Percentiles rank a stretch among this genome's conserved stretches.
Conservation (phyloP, 2,113 vertebrate species). For the Saguinus midas region DNA sequence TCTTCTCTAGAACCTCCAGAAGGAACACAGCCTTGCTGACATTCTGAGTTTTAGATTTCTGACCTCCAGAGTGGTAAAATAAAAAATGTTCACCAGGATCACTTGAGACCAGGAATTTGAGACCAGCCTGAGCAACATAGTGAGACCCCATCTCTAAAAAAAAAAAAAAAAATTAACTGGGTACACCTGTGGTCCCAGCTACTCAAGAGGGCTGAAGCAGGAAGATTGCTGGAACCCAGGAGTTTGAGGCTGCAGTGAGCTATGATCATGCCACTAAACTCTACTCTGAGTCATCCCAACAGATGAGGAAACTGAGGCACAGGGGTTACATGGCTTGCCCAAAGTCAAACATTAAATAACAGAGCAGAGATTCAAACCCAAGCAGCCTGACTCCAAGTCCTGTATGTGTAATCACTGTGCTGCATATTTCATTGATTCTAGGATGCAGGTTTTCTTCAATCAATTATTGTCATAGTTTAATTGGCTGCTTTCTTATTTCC, state of each 20-base stretch:
- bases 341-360: not conserved
- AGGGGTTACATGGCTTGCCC: not conserved
- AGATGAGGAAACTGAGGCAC: not conserved
- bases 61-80: not conserved
- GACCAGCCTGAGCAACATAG: no score
- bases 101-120: no score
- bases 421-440: not conserved
- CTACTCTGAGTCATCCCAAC: not conserved
- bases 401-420: not conserved
- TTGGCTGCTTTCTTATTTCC: not conserved
- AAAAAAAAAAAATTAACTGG: no score
- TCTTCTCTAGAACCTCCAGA: not conserved
- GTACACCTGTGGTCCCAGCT: no score
- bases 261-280: no score
- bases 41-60: not conserved
- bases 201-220: no score
- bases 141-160: no score
- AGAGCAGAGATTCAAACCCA: not conserved
- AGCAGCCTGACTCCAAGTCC: not conserved
- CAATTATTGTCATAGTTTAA: not conserved
- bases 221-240: no score
- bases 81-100: not conserved
- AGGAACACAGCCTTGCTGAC: not conserved
- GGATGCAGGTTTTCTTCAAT: not conserved
- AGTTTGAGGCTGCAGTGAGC: no score